phyloP scores from a whole-genome alignment of 2,797 vertebrate species.

The Rhinoraja longicauda region DNA sequence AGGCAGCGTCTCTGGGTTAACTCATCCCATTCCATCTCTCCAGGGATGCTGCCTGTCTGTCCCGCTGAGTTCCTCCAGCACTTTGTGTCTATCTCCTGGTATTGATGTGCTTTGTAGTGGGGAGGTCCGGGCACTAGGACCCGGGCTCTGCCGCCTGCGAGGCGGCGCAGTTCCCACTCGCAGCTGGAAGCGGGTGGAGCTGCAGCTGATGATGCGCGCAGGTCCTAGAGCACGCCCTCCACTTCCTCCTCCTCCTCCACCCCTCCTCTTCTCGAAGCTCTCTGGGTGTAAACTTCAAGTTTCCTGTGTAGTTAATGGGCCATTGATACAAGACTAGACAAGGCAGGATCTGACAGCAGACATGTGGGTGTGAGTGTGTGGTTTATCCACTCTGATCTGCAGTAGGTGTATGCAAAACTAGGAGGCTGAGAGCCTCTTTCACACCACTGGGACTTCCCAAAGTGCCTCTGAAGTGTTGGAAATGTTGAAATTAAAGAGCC shows the following conservation, averaged over 20 bases:
- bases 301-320: slow-evolving; percentile 14
- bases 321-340: neutral
- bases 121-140: neutral
- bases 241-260: neutral
- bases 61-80: too few relatives aligned
- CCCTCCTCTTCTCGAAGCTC: neutral
- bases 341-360: neutral
- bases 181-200: neutral
- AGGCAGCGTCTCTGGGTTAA: too few relatives aligned
- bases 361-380: neutral
- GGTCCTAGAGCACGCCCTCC: neutral
- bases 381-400: neutral
- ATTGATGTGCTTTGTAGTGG: too few relatives aligned
- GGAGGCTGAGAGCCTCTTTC: neutral
- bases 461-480: neutral
- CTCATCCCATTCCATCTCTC: too few relatives aligned
- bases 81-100: neutral
- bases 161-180: neutral
- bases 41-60: too few relatives aligned
- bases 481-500: neutral
- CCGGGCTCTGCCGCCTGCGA: neutral
- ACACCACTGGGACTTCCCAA: neutral
- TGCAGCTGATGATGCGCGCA: neutral
- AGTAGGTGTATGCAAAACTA: neutral
- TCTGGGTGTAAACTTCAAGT: neutral